Conservation (phyloP, 53 echinoderm and acorn worm genomes). For the Echinarachnius parma region DNA sequence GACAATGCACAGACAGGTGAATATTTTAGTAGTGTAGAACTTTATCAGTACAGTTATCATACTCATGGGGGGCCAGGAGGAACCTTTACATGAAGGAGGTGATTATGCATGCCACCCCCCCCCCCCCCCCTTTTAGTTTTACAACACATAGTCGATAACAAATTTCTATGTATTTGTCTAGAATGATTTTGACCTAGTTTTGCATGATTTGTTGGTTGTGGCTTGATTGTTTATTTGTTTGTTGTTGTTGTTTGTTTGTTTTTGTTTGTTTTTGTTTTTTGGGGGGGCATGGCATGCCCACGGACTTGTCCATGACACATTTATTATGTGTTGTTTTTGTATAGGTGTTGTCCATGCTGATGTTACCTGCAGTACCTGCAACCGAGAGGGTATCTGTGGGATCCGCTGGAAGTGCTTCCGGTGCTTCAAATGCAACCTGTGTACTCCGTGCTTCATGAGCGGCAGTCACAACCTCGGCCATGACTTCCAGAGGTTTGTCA, state of each 20-base stretch:
- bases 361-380: slow-evolving; percentile 63
- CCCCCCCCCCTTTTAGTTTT: not conserved
- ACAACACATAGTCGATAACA: not conserved
- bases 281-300: too few species aligned
- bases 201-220: too few species aligned
- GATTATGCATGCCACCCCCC: not conserved
- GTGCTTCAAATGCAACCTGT: slow-evolving; percentile 77
- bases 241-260: too few species aligned
- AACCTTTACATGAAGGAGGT: not conserved
- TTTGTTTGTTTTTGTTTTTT: too few species aligned
- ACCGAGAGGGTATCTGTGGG: slow-evolving; percentile 53
- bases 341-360: slow-evolving; percentile 72
- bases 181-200: too few species aligned
- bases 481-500: slow-evolving; percentile 61
- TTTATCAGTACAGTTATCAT: too few species aligned
- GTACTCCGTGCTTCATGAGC: slow-evolving; percentile 63
- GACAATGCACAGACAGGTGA: slow-evolving; percentile 75
- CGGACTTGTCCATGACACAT: too few species aligned
- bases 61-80: not conserved
- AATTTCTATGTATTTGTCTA: too few species aligned
- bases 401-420: slow-evolving; percentile 76
- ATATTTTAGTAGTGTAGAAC: not conserved
- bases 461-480: slow-evolving; percentile 66
- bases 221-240: too few species aligned
- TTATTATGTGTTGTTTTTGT: not conserved